Evolutionary conservation across 2,888 invertebrate species (phyloP).

Genomic region (Drosophila mulleri): DNA sequence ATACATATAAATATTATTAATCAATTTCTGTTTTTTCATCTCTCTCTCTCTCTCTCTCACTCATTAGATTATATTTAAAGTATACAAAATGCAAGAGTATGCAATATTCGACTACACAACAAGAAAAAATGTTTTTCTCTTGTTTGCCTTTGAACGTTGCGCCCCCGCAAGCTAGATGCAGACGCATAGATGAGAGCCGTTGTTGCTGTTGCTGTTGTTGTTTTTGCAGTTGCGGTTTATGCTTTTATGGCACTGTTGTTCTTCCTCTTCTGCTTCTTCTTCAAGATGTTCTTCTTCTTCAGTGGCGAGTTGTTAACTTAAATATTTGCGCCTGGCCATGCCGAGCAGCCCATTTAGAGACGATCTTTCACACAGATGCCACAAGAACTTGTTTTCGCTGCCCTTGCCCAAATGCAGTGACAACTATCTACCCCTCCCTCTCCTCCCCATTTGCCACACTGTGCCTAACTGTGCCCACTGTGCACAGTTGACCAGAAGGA

Average conservation of each 20-base stretch:
- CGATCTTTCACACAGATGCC: slow-evolving; percentile 52
- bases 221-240: slow-evolving; percentile 37
- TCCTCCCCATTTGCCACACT: neutral
- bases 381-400: slow-evolving; percentile 67
- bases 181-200: slow-evolving; percentile 8
- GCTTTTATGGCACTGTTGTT: slow-evolving; percentile 58
- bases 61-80: neutral
- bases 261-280: slow-evolving; percentile 6
- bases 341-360: slow-evolving; percentile 53
- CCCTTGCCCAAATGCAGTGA: slow-evolving; percentile 73
- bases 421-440: slow-evolving; percentile 20
- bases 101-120: neutral
- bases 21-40: neutral
- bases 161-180: slow-evolving; percentile 31
- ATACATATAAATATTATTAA: no score
- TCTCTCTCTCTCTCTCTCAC: neutral
- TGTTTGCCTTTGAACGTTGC: slow-evolving; percentile 22
- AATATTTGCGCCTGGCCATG: slow-evolving; percentile 71
- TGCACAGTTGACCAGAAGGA: slow-evolving; percentile 61
- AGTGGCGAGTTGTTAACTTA: slow-evolving; percentile 75
- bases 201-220: neutral
- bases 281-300: slow-evolving; percentile 35
- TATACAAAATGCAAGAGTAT: neutral
- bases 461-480: neutral
- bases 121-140: neutral